Conservation (phyloP, 2,113 vertebrate species). For the Tricholaema leucomelas region DNA sequence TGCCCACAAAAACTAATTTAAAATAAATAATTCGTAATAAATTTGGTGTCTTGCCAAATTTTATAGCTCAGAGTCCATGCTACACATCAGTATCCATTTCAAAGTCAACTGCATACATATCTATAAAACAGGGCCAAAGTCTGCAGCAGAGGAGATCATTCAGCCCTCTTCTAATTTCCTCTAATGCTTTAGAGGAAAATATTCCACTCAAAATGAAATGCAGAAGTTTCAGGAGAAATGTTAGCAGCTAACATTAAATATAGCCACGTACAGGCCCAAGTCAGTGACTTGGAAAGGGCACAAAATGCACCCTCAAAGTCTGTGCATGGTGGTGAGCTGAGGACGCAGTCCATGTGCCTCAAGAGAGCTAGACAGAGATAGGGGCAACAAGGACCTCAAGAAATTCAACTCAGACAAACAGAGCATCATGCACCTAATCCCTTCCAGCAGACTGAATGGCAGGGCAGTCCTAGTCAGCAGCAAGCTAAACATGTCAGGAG, state of each 20-base stretch:
- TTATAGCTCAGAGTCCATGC: not conserved
- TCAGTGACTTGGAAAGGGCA: not conserved
- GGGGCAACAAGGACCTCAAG: fast-evolving
- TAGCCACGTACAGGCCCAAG: not conserved
- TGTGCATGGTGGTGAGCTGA: not conserved
- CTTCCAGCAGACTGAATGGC: not conserved
- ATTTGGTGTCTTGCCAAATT: not conserved
- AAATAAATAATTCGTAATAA: not conserved
- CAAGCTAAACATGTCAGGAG: not conserved
- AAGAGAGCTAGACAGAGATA: not conserved
- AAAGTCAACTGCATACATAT: not conserved
- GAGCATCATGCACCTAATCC: not conserved
- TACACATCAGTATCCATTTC: not conserved
- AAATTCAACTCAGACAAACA: not conserved
- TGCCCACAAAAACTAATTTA: not conserved
- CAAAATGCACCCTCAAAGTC: not conserved
- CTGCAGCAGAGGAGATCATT: not conserved
- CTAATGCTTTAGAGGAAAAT: not conserved
- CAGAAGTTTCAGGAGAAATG: not conserved
- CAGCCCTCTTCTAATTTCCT: not conserved
- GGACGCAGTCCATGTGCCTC: not conserved
- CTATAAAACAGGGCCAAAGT: not conserved
- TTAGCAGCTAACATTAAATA: not conserved
- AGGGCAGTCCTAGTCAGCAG: not conserved
- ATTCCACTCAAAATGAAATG: not conserved